Conservation (phyloP, 2,113 vertebrate genomes). For the Notarius quadriscutis region DNA sequence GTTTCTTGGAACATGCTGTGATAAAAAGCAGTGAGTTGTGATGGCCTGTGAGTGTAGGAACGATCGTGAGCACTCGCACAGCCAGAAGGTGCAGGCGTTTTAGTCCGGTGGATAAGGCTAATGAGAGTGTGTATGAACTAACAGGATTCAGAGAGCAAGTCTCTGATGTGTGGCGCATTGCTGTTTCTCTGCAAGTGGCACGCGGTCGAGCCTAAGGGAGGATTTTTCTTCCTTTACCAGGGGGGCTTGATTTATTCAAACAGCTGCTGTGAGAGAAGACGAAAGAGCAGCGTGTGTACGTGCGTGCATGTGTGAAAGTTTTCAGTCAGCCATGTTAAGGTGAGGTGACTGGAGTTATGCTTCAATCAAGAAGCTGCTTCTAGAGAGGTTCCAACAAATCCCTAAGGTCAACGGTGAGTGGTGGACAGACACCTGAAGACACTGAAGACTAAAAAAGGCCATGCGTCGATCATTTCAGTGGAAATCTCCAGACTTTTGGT, state of each 20-base stretch:
- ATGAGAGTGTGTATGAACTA: not conserved
- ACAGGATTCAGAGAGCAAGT: not conserved
- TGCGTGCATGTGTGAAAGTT: not conserved
- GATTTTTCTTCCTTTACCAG: slow-evolving; percentile 8
- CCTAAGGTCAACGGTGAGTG: not conserved
- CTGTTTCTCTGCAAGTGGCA: slow-evolving; percentile 10
- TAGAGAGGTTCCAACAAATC: not conserved
- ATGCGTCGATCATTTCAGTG: not conserved
- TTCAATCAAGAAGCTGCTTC: not conserved
- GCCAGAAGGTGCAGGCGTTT: not conserved
- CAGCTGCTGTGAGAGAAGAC: not conserved
- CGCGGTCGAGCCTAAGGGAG: not conserved
- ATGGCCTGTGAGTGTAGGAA: not conserved
- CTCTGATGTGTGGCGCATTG: slow-evolving; percentile 8
- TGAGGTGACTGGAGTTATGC: not conserved
- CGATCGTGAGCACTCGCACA: not conserved
- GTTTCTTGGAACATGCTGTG: not conserved
- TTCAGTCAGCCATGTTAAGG: not conserved
- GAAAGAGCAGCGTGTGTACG: not conserved
- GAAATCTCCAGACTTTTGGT: not conserved
- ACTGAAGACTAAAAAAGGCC: not conserved
- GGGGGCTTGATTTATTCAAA: not conserved
- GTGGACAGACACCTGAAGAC: not conserved
- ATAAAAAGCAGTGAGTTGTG: not conserved
- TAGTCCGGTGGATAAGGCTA: not conserved